Conservation (phyloP, 2,888 invertebrate genomes). For the Gari tellinella region DNA sequence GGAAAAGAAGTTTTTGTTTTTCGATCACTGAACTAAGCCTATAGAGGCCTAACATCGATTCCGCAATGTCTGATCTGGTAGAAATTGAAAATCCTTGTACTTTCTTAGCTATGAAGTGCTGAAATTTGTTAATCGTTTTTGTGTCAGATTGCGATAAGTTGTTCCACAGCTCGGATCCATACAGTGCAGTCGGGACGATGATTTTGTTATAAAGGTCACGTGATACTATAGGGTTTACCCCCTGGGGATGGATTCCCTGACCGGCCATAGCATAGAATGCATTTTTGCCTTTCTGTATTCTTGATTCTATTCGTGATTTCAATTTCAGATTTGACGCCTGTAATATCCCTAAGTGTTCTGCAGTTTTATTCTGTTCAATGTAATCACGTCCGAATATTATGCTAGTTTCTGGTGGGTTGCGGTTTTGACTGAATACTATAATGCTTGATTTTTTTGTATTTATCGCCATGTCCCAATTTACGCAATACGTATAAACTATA, state of each 20-base stretch:
- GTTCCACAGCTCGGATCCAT: conserved; percentile 1
- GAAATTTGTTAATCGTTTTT: neutral
- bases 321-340: neutral
- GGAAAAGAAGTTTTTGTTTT: neutral
- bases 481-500: neutral
- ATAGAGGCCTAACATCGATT: neutral
- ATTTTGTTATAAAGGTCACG: neutral
- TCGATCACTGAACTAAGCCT: neutral
- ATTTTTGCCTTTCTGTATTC: neutral
- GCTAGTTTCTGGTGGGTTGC: neutral
- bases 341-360: neutral
- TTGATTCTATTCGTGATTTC: too few species aligned
- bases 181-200: neutral
- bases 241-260: neutral
- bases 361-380: neutral
- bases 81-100: neutral
- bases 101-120: neutral
- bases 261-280: neutral
- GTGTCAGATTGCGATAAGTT: neutral
- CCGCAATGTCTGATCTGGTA: neutral
- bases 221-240: neutral
- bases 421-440: neutral
- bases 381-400: neutral
- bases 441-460: neutral
- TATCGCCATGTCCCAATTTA: neutral